phyloP scores from a whole-genome alignment of 2,797 vertebrate genomes.

The Discoglossus pictus region DNA sequence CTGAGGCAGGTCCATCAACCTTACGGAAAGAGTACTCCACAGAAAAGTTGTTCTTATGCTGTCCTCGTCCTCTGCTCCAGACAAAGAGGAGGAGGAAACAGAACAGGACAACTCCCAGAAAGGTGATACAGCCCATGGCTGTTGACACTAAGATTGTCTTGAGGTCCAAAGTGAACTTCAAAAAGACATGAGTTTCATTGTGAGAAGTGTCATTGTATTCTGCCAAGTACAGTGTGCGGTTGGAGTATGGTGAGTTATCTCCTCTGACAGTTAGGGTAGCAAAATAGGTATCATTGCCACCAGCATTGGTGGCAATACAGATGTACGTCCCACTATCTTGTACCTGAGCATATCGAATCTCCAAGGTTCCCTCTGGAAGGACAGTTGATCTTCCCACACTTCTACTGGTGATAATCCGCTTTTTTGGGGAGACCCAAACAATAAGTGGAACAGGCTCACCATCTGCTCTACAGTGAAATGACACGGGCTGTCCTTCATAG shows the following conservation, averaged over 20 bases:
- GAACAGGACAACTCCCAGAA: conserved; percentile 96
- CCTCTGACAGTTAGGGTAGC: conserved; percentile 87
- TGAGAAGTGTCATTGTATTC: conserved; percentile 87
- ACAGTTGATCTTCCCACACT: conserved; percentile 82
- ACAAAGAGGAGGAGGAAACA: conserved; percentile 97
- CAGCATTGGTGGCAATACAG: conserved; percentile 95
- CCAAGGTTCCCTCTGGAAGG: conserved; percentile 85
- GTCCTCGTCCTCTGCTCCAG: conserved; percentile 95
- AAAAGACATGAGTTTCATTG: conserved; percentile 88
- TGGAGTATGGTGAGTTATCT: conserved; percentile 72
- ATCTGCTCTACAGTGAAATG: conserved; percentile 88
- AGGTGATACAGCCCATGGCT: conserved; percentile 98
- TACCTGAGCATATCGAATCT: conserved; percentile 85
- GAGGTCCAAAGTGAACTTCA: conserved; percentile 93
- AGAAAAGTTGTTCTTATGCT: conserved; percentile 96
- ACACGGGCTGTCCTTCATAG: conserved; percentile 84
- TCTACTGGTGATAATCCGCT: conserved; percentile 83
- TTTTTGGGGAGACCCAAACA: conserved; percentile 93
- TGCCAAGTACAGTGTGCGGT: conserved; percentile 80
- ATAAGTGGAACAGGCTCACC: conserved; percentile 89
- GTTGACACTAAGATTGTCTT: conserved; percentile 97
- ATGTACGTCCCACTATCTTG: conserved; percentile 95
- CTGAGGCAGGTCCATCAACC: conserved; percentile 85
- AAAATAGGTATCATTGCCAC: conserved; percentile 96
- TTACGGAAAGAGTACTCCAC: conserved; percentile 97